Base-by-base conservation (phyloP, 1,140 invertebrate genomes). In the Pteromalus puparum region DNA sequence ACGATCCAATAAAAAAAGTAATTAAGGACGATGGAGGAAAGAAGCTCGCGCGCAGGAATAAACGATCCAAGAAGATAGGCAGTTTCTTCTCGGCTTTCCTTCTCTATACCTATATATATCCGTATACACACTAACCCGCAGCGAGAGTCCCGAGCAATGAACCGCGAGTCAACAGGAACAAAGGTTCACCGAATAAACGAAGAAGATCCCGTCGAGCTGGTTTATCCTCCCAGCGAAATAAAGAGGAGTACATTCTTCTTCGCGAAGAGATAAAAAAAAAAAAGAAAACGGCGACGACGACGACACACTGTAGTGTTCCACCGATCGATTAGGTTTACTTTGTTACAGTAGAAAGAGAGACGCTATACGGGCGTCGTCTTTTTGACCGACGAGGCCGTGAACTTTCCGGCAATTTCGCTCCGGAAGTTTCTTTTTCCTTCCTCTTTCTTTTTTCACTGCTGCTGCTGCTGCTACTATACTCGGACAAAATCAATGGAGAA, bases 251-350 rank as follows among this genome's bases (percentile, higher is more conserved):
- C 6, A 61, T 48, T 18, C 21, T n/a, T 80, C 34, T 68, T 26
- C 6, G 18, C 7, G 74, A 76, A 48, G 30, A 7, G 9, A 76
- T 26, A 48, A n/a, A 61, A n/a, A 7, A n/a, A n/a, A n/a, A n/a
- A n/a, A n/a, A n/a, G n/a, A n/a, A n/a, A n/a, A n/a, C n/a, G 15
- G 48, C 48, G 18, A 53, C 48, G 15, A 61, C 46, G 46, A 15
- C 46, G 15, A 48, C 24, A 73, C 24, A 73, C 6, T 18, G 70
- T n/a, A n/a, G n/a, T 30, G 53, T 24, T 68, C 26, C 38, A 4
- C n/a, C 70, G 81, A 88, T 88, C 87, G 87, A 87, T 87, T 88
- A 81, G 65, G 87, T 88, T 87, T 87, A 85, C 87, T 85, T 89
- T 89, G 84, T 85, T 34, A 34, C 30, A 34, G 30, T 34, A 34